Evolutionary conservation across 2,113 vertebrate species (phyloP).

Genomic region (Cettia cetti): DNA sequence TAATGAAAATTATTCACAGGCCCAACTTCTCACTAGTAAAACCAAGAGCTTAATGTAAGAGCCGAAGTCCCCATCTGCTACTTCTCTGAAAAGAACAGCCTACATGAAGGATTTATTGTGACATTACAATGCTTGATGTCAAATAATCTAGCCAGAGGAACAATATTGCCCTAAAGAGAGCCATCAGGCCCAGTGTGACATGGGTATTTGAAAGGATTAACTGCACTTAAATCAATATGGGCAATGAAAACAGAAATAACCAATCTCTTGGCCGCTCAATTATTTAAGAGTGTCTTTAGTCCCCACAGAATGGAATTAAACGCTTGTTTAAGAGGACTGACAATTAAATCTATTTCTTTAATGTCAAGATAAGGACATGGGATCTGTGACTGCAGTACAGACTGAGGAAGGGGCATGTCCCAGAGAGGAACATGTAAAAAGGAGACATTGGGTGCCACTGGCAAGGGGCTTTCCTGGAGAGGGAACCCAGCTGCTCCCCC

Average conservation of each 20-base stretch:
- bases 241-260: constrained; percentile 78
- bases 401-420: not conserved
- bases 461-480: not conserved
- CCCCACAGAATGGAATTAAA: constrained; percentile 71
- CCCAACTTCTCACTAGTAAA: constrained; percentile 64
- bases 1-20: constrained; percentile 70
- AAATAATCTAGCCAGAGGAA: constrained; percentile 72
- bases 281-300: constrained; percentile 75
- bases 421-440: not conserved
- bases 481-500: not conserved
- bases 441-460: rapidly evolving
- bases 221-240: constrained; percentile 78
- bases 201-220: constrained; percentile 77
- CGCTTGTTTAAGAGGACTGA: constrained; percentile 58
- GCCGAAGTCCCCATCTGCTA: constrained; percentile 64
- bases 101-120: constrained; percentile 69
- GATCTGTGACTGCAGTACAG: not conserved
- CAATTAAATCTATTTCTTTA: constrained; percentile 74
- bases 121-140: constrained; percentile 73
- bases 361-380: constrained; percentile 22
- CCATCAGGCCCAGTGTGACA: constrained; percentile 70
- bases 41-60: constrained; percentile 58
- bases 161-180: constrained; percentile 73
- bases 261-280: constrained; percentile 80
- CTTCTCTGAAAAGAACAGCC: constrained; percentile 58